A percentile compares a stretch with the other conserved stretches of the same genome.
Conservation (phyloP, 2,113 vertebrate genomes). For the Spermophilus dauricus region DNA sequence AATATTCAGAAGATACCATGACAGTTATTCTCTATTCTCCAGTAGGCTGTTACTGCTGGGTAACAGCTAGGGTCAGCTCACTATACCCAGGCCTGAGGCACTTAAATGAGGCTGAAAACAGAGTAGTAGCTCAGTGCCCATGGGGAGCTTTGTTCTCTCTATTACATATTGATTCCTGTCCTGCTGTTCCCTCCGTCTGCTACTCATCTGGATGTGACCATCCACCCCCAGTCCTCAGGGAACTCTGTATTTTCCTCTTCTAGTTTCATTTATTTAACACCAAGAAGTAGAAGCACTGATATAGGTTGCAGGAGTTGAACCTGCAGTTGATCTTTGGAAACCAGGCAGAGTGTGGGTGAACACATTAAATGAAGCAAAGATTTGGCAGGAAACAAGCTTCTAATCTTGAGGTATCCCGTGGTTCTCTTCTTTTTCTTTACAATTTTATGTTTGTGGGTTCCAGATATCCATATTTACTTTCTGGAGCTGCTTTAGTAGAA, state of each 20-base stretch:
- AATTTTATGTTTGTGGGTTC: constrained; percentile 47
- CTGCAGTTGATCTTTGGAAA: constrained; percentile 64
- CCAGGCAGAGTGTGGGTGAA: constrained; percentile 6
- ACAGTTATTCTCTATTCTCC: neutral
- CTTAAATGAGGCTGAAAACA: constrained; percentile 2
- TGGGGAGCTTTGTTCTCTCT: constrained; percentile 15
- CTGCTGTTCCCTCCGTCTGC: neutral
- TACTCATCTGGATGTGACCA: constrained; percentile 27
- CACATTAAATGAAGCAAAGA: constrained; percentile 31
- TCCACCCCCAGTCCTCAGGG: constrained; percentile 4
- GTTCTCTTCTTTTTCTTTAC: constrained; percentile 58
- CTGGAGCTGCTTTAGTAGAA: neutral
- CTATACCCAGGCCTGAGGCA: neutral
- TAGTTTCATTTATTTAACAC: constrained; percentile 52
- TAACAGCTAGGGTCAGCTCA: neutral
- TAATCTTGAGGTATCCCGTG: constrained; percentile 26
- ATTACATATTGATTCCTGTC: neutral
- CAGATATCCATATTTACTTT: constrained; percentile 27
- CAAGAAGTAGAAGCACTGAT: neutral
- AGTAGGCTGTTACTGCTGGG: neutral
- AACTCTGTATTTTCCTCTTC: neutral
- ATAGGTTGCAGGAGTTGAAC: neutral
- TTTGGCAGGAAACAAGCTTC: constrained; percentile 51
- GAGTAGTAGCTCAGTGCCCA: neutral
- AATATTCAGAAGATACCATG: neutral